A percentile compares a stretch with the other conserved stretches of the same genome.
Evolutionary conservation across 2,113 vertebrate species (phyloP).

Genomic region (Channa argus): DNA sequence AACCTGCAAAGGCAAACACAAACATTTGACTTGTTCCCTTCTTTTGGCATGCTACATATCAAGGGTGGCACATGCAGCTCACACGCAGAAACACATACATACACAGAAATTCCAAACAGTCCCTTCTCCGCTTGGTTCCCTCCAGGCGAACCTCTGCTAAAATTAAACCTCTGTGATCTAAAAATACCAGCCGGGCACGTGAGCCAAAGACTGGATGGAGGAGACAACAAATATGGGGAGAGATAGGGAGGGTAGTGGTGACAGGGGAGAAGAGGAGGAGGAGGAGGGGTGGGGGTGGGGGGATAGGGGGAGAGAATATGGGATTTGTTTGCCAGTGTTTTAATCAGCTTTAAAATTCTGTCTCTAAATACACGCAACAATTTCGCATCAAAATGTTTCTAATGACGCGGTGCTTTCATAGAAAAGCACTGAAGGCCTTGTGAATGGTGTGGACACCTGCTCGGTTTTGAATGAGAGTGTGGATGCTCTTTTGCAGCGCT

Average conservation of each 20-base stretch:
- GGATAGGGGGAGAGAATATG: not conserved
- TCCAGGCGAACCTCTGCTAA: constrained; percentile 73
- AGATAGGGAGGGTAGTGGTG: no score
- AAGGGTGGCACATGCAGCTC: constrained; percentile 53
- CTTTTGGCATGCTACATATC: constrained; percentile 30
- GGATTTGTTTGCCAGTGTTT: constrained; percentile 4
- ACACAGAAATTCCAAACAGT: constrained; percentile 49
- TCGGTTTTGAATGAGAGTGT: constrained; percentile 46
- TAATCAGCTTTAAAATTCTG: constrained; percentile 35
- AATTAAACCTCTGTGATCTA: constrained; percentile 76
- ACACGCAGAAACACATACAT: constrained; percentile 15
- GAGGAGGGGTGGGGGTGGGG: not conserved
- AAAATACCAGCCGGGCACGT: constrained; percentile 74
- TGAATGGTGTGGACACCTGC: not conserved
- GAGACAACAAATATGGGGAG: constrained; percentile 40
- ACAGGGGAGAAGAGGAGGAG: constrained; percentile 7
- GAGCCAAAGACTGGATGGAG: constrained; percentile 51
- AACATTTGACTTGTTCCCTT: constrained; percentile 8
- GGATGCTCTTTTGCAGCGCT: not conserved
- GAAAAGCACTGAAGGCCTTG: no score
- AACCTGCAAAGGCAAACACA: constrained; percentile 12
- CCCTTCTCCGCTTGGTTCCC: constrained; percentile 30
- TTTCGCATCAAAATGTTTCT: no score
- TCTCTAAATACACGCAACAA: not conserved
- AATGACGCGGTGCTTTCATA: no score